Conservation (phyloP, 2,888 invertebrate genomes). For the Meiosimyza platycephala region DNA sequence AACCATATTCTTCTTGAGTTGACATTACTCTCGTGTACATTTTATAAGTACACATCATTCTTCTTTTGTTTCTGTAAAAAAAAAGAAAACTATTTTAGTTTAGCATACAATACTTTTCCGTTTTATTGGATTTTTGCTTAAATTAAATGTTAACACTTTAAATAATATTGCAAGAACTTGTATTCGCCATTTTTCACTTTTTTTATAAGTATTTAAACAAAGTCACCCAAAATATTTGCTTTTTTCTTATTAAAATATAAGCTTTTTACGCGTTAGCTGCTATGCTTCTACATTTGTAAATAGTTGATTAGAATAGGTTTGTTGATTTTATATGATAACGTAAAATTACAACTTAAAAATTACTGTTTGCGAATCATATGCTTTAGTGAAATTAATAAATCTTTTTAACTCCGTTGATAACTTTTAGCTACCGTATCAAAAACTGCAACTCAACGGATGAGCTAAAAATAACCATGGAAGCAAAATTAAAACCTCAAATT, state of each 20-base stretch:
- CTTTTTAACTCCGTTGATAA: background rate
- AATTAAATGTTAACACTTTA: constrained; percentile 18
- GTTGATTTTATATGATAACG: constrained; percentile 10
- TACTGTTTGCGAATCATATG: no score
- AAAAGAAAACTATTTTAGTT: background rate
- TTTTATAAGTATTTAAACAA: constrained; percentile 10
- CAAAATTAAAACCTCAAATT: no score
- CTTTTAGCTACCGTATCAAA: background rate
- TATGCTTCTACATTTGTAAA: constrained; percentile 15
- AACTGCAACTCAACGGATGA: no score
- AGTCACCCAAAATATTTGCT: background rate
- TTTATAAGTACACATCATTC: no score
- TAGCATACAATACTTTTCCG: background rate
- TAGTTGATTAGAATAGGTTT: constrained; percentile 23
- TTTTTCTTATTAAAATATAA: background rate
- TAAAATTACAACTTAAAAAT: no score
- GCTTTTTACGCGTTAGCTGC: background rate
- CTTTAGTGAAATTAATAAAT: no score
- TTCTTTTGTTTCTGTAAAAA: no score
- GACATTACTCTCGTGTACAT: no score
- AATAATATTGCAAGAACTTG: constrained; percentile 30
- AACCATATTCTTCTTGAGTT: no score
- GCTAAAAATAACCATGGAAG: no score
- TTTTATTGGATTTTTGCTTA: background rate
- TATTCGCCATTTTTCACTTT: background rate